Evolutionary conservation across 2,888 invertebrate genomes (phyloP), one percentile per base, ranked within the genome.

Genomic region (Camptogramma bilineatum): DNA sequence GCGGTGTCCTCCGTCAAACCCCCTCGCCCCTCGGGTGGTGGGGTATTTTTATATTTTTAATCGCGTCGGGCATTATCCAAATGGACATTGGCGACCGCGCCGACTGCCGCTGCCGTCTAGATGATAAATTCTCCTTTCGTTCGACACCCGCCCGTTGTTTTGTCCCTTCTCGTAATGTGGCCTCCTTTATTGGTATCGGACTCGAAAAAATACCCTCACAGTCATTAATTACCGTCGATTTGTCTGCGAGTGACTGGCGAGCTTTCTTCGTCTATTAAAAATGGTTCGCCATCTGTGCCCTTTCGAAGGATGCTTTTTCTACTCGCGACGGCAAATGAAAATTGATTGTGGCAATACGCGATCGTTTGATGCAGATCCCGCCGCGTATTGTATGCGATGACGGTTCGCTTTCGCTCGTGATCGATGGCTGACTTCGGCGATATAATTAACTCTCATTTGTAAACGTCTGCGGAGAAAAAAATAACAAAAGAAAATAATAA

Each of bases 41-140:
- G 88, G 88, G 90, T 92, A 93, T 93, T 93, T 93, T 93, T 93
- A 93, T 93, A 93, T 93, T 93, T 93, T 93, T 93, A 93, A 93
- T 93, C 93, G 93, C 90, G 92, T 88, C 88, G 91, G 90, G 92
- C 91, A 93, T 93, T 93, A 93, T 91, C 92, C 93, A 92, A 93
- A 93, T 93, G 93, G 93, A 93, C 93, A 92, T 87, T 89, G 91
- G 90, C 87, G 91, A 89, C 84, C 85, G 85, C 82, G 83, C 84
- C 88, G 88, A 87, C 87, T 88, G 88, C 82, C 85, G 86, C 84
- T 86, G 87, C 89, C 90, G 90, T 86, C 89, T 87, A 86, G 87
- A 93, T 93, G 92, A 93, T 93, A 93, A 92, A 93, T 93, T 89
- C 91, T 87, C 88, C 90, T 91, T 91, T 88, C 88, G 91, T 92